These are phyloP conservation scores for Trichomycterus rosablanca DNA, from an alignment of 2,113 vertebrate species.

Conservation along the genomic window DNA sequence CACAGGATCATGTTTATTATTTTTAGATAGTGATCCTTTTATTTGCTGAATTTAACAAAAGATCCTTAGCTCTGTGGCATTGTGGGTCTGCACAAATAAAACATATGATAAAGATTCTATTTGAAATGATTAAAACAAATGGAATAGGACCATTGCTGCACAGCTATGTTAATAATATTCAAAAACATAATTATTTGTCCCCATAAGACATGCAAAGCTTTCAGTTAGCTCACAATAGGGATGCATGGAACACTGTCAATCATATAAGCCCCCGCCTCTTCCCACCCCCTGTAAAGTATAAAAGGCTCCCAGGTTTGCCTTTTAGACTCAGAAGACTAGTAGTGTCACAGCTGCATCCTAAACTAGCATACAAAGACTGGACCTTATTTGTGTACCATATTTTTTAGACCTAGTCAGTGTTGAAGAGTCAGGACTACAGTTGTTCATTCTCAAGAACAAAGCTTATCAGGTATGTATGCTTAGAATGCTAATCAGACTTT, in stretches of 20 bases:
- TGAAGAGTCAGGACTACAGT: conserved; percentile 23
- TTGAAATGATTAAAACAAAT: conserved; percentile 19
- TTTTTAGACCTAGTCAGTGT: conserved; percentile 24
- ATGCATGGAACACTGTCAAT: conserved; percentile 45
- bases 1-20: too few species aligned
- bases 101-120: conserved; percentile 17
- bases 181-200: conserved; percentile 32
- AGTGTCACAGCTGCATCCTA: conserved; percentile 53
- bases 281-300: conserved; percentile 57
- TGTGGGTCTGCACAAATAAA: conserved; percentile 17
- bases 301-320: conserved; percentile 54
- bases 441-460: conserved; percentile 24
- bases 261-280: conserved; percentile 54
- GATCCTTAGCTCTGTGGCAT: not conserved
- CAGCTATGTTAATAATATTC: conserved; percentile 29
- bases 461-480: conserved; percentile 37
- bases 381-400: conserved; percentile 29
- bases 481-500: conserved; percentile 8
- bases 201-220: conserved; percentile 35
- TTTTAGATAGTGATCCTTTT: too few species aligned
- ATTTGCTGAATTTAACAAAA: too few species aligned
- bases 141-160: conserved; percentile 7
- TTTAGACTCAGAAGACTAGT: conserved; percentile 60
- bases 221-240: conserved; percentile 41
- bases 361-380: conserved; percentile 22